Percentiles rank a stretch among this genome's conserved stretches.
These are phyloP conservation scores for Acipenser ruthenus DNA, from an alignment of 2,797 vertebrate genomes.

Conservation along the genomic window DNA sequence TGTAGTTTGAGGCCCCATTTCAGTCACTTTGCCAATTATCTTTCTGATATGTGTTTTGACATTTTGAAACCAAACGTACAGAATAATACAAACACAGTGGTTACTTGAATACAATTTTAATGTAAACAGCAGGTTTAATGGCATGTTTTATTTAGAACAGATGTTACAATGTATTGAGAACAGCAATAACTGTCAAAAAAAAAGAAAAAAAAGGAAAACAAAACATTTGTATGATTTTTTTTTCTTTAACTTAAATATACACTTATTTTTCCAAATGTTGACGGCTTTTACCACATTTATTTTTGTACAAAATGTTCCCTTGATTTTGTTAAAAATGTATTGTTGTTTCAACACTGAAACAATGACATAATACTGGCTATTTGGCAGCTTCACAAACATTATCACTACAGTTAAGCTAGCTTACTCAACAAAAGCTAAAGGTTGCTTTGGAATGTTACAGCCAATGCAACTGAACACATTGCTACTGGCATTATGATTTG, in stretches of 20 bases:
- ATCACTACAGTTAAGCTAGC: constrained; percentile 45
- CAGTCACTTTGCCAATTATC: too few relatives aligned
- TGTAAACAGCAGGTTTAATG: constrained; percentile 73
- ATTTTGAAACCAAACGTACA: too few relatives aligned
- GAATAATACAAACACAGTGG: background rate
- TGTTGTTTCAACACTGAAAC: constrained; percentile 46
- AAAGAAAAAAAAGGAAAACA: constrained; percentile 26
- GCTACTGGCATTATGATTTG: background rate
- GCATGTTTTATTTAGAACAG: constrained; percentile 52
- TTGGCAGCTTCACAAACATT: constrained; percentile 55
- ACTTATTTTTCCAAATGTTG: constrained; percentile 56
- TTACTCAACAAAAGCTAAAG: constrained; percentile 55
- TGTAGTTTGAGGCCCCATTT: too few relatives aligned
- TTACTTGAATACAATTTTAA: constrained; percentile 59
- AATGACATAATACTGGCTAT: constrained; percentile 60
- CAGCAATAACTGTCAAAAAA: constrained; percentile 47
- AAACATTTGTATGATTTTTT: constrained; percentile 28
- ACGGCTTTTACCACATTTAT: constrained; percentile 43
- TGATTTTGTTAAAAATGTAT: constrained; percentile 23
- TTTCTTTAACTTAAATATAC: constrained; percentile 72
- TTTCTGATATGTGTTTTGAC: too few relatives aligned
- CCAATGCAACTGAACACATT: constrained; percentile 26
- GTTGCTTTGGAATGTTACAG: constrained; percentile 74
- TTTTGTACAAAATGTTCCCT: constrained; percentile 53
- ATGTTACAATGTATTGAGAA: constrained; percentile 54